Evolutionary conservation across 2,113 vertebrate genomes (phyloP).

Genomic region (Cephalopterus ornatus): DNA sequence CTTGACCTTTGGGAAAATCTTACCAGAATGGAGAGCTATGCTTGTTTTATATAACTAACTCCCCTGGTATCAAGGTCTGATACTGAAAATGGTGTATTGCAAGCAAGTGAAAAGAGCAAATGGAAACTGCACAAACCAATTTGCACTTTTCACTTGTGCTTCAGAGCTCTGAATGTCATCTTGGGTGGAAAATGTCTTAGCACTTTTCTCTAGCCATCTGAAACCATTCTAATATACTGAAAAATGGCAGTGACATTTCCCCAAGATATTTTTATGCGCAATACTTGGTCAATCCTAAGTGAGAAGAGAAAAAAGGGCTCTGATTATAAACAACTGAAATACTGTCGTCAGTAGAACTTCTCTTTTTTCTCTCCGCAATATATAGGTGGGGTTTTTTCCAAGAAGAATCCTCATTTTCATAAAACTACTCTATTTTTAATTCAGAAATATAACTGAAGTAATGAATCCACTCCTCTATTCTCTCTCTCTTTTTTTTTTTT

Average conservation of each 20-base stretch:
- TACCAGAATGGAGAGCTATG: not conserved
- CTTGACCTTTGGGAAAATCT: not conserved
- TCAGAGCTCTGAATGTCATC: constrained; percentile 54
- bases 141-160: constrained; percentile 34
- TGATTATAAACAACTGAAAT: not conserved
- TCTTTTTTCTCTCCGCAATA: fast-evolving
- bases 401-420: not conserved
- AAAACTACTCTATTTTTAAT: not conserved
- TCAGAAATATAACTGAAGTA: not conserved
- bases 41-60: constrained; percentile 17
- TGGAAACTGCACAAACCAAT: constrained; percentile 39
- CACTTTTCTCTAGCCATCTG: constrained; percentile 41
- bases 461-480: not conserved
- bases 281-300: not conserved
- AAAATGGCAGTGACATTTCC: constrained; percentile 45
- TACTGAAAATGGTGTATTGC: not conserved
- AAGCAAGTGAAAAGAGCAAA: constrained; percentile 39
- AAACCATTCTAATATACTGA: constrained; percentile 31
- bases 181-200: constrained; percentile 29
- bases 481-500: not conserved
- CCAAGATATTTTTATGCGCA: constrained; percentile 1
- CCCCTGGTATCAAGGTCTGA: not conserved
- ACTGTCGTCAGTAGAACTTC: not conserved
- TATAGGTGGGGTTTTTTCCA: not conserved
- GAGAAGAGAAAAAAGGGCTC: not conserved